Conservation (phyloP, 2,888 invertebrate genomes). For the Myopa testacea region DNA sequence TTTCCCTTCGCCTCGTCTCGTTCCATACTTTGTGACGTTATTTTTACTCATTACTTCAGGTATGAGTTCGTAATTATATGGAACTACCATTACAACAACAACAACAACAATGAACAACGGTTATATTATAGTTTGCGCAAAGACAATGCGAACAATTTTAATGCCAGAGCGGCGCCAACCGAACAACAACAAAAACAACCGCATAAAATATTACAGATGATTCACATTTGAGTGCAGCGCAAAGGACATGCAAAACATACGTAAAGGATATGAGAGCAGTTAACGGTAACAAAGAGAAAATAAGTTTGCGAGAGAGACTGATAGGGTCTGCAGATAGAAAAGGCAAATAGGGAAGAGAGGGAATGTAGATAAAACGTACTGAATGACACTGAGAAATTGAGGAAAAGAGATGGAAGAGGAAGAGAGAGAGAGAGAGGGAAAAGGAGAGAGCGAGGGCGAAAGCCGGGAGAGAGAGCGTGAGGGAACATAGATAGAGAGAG, state of each 20-base stretch:
- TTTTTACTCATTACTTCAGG: constrained; percentile 21
- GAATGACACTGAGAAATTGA: background rate
- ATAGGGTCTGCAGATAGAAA: background rate
- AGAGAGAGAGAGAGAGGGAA: background rate
- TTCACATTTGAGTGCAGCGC: constrained; percentile 34
- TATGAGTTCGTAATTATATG: constrained; percentile 34
- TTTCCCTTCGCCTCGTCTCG: background rate
- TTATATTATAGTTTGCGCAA: constrained; percentile 10
- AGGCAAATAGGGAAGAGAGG: background rate
- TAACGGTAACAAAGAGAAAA: background rate
- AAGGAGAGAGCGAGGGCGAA: background rate
- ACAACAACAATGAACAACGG: background rate
- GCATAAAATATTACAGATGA: constrained; percentile 36
- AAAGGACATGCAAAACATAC: constrained; percentile 25
- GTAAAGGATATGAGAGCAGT: background rate
- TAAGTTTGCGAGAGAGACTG: constrained; percentile 25
- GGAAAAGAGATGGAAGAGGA: background rate
- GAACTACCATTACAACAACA: constrained; percentile 13
- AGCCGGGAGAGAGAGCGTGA: background rate
- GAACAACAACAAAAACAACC: constrained; percentile 49
- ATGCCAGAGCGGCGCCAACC: constrained; percentile 61
- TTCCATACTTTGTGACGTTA: background rate
- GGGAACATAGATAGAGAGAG: background rate
- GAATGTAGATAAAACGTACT: background rate
- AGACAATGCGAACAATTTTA: constrained; percentile 51